phyloP scores from a whole-genome alignment of 2,797 vertebrate genomes.

The Paramormyrops hopkinsi region DNA sequence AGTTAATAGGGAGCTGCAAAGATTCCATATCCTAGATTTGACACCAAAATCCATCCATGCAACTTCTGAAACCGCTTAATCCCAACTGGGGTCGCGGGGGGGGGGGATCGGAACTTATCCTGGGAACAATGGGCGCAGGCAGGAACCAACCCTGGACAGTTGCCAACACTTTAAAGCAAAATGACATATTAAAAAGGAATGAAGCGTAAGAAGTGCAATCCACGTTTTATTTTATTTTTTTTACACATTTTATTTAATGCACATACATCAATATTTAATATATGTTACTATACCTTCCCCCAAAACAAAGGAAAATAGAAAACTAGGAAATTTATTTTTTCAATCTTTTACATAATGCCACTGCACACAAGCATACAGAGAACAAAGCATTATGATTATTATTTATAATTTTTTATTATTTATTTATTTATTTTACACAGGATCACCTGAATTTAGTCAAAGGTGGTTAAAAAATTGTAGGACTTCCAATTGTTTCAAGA shows the following conservation, averaged over 20 bases:
- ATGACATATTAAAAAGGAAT: neutral
- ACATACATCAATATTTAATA: constrained; percentile 18
- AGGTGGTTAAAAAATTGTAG: constrained; percentile 38
- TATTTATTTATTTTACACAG: neutral
- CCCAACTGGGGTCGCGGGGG: neutral
- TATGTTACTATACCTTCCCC: neutral
- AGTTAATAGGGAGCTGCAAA: neutral
- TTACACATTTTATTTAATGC: constrained; percentile 15
- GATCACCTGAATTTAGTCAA: constrained; percentile 30
- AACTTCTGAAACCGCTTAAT: neutral
- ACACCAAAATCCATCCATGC: neutral
- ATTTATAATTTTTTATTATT: neutral
- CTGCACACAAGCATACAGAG: constrained; percentile 35
- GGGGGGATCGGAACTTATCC: neutral
- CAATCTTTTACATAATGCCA: constrained; percentile 33
- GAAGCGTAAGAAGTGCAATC: neutral
- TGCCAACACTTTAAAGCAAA: neutral
- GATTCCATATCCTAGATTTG: neutral
- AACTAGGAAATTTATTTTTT: constrained; percentile 21
- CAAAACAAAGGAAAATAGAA: constrained; percentile 19
- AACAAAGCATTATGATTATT: constrained; percentile 12
- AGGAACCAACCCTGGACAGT: neutral
- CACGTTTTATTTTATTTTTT: neutral
- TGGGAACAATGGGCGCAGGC: neutral
- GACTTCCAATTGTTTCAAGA: constrained; percentile 38